Evolutionary conservation across 2,113 vertebrate genomes (phyloP), one percentile per base, ranked within the genome.

Genomic region (Takifugu bimaculatus): DNA sequence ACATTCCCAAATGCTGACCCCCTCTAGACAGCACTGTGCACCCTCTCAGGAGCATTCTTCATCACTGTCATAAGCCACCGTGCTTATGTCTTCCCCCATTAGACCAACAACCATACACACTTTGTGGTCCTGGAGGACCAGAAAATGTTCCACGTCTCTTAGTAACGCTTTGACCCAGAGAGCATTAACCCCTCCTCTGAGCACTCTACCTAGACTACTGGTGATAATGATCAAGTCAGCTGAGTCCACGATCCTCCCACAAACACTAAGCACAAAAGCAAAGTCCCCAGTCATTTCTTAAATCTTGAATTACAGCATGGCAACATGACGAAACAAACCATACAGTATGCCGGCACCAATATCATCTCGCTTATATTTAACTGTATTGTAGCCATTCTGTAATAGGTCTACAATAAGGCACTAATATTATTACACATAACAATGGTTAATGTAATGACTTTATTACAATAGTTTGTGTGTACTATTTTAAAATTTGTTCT

Each of bases 111-210:
- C 54, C 50, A 10, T 10, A 44, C 60, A 77, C 78, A 65, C 62
- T 77, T 52, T 71, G 67, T 20, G 59, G 56, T 82, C 84, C 84
- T 78, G 15, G 65, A 71, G 78, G 83, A 84, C 60, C 5, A 42
- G 81, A 80, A 83, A 84, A 79, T 88, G 87, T 88, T 90, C 79
- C 85, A 84, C 35, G 86, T 91, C 87, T 90, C 90, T 88, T 88
- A 87, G 90, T 87, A 90, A 91, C 88, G 27, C 65, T 50, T 80
- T 77, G 81, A 79, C 83, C 84, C 72, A 4, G 63, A 68, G 86
- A 74, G 80, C 81, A 74, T 82, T 61, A 82, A 63, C 52, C 29
- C 20, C 69, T 85, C 86, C 74, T 77, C 59, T 65, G 71, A 77
- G 75, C 75, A 61, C 56, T 70, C 69, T 57, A 66, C 70, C 72